Base-by-base conservation (phyloP, 2,113 vertebrate species). In the Tachysurus fulvidraco region DNA sequence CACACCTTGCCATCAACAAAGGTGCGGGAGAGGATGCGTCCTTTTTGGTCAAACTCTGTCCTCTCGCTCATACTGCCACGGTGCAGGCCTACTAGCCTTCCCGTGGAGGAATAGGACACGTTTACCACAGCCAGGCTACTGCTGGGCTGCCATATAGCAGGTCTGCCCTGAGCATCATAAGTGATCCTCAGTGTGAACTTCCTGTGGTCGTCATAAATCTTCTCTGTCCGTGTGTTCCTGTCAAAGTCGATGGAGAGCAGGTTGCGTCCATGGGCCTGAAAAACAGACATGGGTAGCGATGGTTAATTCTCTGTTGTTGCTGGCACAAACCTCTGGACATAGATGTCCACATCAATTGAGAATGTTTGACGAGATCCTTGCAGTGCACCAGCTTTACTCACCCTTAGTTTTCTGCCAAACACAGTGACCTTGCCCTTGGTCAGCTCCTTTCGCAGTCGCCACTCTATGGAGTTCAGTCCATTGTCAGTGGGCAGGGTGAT, bases 401-500 rank as follows among this genome's bases (percentile, higher is more conserved):
- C 98, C 95, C 98, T 93, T 85, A 99, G 96, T 92, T 99, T 99
- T 93, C 98, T 96, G 92, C 98, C 98, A 81, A 99, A 99, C 90
- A 99, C 96, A 2, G 97, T 99, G 92, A 99, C 95, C 95, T 97
- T 98, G 92, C 98, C 98, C 95, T 99, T 99, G 85, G 96, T 97
- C 92, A 99, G 97, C 78, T 99, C 98, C 92, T 99, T 99, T 85
- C 98, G 96, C 76, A 99, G 96, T 36, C 98, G 96, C 98, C 98
- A 99, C 93, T 99, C 98, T 36, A 99, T 99, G 90, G 98, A 99
- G 93, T 99, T 99, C 55, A 99, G 96, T 87, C 98, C 98, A 0
- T 99, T 99, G 93, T 99, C 98, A 84, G 98, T 98, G 84, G 98
- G 98, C 88, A 99, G 94, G 23, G 97, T 98, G 95, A 99, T 99